phyloP scores from a whole-genome alignment of 2,888 invertebrate species.

The Apamea epomidion region DNA sequence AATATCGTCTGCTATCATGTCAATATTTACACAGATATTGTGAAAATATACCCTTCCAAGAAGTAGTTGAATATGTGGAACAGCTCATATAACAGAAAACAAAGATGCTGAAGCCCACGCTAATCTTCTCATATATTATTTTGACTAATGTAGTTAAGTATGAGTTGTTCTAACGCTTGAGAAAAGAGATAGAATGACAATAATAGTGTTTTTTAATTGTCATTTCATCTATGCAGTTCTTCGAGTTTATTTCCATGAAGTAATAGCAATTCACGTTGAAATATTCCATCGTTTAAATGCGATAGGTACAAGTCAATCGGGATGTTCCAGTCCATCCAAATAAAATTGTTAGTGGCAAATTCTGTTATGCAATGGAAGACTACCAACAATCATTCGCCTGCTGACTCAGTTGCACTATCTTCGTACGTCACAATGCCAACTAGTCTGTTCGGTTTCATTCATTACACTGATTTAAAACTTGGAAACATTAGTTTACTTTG shows the following conservation, averaged over 20 bases:
- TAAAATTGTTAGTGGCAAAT: conserved; percentile 27
- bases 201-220: background rate
- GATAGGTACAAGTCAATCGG: background rate
- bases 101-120: background rate
- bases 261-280: background rate
- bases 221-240: background rate
- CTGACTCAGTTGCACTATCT: conserved; percentile 27
- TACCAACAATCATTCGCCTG: conserved; percentile 14
- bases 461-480: conserved; percentile 10
- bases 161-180: background rate
- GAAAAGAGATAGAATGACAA: conserved; percentile 8
- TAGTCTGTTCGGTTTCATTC: conserved; percentile 14
- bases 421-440: conserved; percentile 26
- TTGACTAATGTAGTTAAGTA: background rate
- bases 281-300: background rate
- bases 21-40: conserved; percentile 45
- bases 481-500: background rate
- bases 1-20: conserved; percentile 28
- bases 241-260: background rate
- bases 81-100: conserved; percentile 7
- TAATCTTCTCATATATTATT: background rate
- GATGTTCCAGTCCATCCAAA: conserved; percentile 1
- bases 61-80: conserved; percentile 8
- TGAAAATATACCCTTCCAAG: conserved; percentile 34
- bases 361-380: conserved; percentile 44